A percentile compares a stretch with the other conserved stretches of the same genome.
Evolutionary conservation across 2,113 vertebrate species (phyloP).

Genomic region (Brienomyrus brachyistius): DNA sequence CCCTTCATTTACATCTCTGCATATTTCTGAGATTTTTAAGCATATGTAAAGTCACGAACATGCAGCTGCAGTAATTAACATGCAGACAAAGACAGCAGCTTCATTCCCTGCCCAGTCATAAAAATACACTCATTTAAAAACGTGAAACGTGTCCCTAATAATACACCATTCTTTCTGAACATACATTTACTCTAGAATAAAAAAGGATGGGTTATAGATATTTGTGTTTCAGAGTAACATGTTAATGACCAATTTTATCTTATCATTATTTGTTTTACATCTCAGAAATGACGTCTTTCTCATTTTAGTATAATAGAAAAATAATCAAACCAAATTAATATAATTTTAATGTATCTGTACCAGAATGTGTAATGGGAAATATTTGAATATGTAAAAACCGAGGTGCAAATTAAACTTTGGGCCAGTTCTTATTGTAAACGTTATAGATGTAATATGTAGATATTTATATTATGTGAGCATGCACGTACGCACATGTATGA

Average conservation of each 20-base stretch:
- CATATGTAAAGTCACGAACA: not conserved
- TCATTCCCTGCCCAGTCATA: not conserved
- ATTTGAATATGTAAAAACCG: not conserved
- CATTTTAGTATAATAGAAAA: not conserved
- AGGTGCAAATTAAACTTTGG: not conserved
- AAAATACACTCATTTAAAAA: not conserved
- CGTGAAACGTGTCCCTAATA: not conserved
- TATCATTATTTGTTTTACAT: not conserved
- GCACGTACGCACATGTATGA: too few species aligned
- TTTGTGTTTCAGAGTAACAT: not conserved
- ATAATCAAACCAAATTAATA: not conserved
- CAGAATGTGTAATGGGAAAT: not conserved
- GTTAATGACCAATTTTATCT: conserved; percentile 3
- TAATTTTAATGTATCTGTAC: not conserved
- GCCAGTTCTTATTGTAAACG: not conserved
- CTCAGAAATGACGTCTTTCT: not conserved
- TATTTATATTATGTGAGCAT: not conserved
- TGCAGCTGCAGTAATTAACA: conserved; percentile 2
- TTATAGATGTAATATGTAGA: not conserved
- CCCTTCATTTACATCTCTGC: not conserved
- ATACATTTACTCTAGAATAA: not conserved
- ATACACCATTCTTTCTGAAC: not conserved
- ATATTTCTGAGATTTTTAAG: not conserved
- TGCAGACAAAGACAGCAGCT: not conserved
- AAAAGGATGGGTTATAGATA: not conserved